Evolutionary conservation across 2,797 vertebrate genomes (phyloP).

Genomic region (Cottoperca gobio): DNA sequence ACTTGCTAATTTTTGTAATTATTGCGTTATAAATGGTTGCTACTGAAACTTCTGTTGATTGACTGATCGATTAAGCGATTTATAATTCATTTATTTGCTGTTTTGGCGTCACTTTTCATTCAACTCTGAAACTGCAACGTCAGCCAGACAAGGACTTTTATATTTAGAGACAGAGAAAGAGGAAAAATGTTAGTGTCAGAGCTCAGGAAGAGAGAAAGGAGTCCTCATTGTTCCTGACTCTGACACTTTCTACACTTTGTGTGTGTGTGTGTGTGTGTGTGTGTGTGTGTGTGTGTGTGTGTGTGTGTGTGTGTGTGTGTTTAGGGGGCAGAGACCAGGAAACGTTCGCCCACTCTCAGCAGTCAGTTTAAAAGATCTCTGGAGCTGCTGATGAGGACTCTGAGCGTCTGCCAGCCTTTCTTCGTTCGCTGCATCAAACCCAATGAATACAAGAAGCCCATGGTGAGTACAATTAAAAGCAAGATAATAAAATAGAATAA

Average conservation of each 20-base stretch:
- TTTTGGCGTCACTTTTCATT: background rate
- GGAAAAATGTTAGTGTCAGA: constrained; percentile 42
- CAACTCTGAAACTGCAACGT: background rate
- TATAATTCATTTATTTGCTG: background rate
- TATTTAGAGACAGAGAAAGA: constrained; percentile 35
- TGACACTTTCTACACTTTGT: constrained; percentile 53
- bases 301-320: constrained; percentile 50
- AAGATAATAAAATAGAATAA: background rate
- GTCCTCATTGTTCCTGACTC: constrained; percentile 59
- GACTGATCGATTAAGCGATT: no score
- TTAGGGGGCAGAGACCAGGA: constrained; percentile 97
- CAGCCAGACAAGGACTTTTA: constrained; percentile 12
- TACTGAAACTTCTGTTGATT: no score
- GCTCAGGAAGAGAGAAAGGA: constrained; percentile 59
- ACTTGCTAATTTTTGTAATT: no score
- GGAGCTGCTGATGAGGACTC: constrained; percentile 97
- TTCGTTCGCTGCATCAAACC: constrained; percentile 99
- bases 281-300: constrained; percentile 41
- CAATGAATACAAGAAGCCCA: constrained; percentile 98
- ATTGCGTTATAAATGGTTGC: no score
- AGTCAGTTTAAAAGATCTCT: constrained; percentile 98
- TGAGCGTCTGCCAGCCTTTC: constrained; percentile 96
- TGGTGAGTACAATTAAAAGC: constrained; percentile 87
- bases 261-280: constrained; percentile 51
- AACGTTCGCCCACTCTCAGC: constrained; percentile 98